phyloP scores from a whole-genome alignment of 2,113 vertebrate species.

The Tupaia chinensis region DNA sequence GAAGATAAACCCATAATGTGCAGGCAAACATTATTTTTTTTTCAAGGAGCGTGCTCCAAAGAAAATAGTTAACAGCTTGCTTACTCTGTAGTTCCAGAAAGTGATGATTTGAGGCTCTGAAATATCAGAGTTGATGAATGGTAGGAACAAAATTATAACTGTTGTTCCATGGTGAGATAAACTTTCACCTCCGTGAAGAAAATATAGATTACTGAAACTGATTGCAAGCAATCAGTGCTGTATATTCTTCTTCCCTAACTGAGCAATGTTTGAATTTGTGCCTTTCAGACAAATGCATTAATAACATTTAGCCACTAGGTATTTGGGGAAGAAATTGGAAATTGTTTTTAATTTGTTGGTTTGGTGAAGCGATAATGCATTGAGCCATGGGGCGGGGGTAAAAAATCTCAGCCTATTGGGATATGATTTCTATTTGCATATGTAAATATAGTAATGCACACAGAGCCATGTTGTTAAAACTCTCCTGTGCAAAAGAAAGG shows the following conservation, averaged over 20 bases:
- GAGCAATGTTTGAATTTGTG: conserved; percentile 86
- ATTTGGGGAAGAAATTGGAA: conserved; percentile 85
- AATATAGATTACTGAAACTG: conserved; percentile 85
- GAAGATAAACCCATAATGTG: conserved; percentile 85
- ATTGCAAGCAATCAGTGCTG: conserved; percentile 84
- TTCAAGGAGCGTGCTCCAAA: conserved; percentile 73
- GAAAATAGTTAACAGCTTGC: conserved; percentile 81
- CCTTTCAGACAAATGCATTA: conserved; percentile 86
- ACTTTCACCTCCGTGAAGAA: conserved; percentile 85
- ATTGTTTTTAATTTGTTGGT: conserved; percentile 86
- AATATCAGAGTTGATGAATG: conserved; percentile 86
- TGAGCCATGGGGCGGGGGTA: conserved; percentile 60
- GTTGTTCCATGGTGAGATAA: conserved; percentile 84
- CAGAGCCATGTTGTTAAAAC: neutral
- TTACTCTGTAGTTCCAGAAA: conserved; percentile 81
- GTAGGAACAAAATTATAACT: conserved; percentile 84
- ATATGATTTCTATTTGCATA: conserved; percentile 76
- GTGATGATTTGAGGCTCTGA: conserved; percentile 77
- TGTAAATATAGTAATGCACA: conserved; percentile 67
- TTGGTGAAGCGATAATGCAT: conserved; percentile 81
- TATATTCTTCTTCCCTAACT: conserved; percentile 85
- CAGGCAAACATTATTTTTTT: conserved; percentile 81
- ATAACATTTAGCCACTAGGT: conserved; percentile 87
- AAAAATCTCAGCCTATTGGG: neutral
- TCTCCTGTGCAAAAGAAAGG: conserved; percentile 46